These are phyloP conservation scores for Abrostola triplasia DNA, from an alignment of 2,888 invertebrate genomes.

Conservation along the genomic window DNA sequence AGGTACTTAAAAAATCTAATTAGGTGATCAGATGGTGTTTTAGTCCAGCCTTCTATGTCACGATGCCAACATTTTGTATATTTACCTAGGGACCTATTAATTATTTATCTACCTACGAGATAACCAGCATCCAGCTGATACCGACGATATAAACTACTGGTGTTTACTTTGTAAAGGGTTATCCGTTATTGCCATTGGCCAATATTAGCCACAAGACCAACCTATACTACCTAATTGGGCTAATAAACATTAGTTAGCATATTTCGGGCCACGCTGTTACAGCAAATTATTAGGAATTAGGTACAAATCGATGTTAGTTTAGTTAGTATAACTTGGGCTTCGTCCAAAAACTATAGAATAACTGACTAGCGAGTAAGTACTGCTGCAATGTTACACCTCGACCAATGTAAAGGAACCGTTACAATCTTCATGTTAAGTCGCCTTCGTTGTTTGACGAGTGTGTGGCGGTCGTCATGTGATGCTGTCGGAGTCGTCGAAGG, in stretches of 20 bases:
- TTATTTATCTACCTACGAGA: conserved; percentile 7
- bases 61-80: conserved; percentile 26
- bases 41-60: conserved; percentile 35
- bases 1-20: not conserved
- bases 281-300: conserved; percentile 2
- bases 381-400: conserved; percentile 19
- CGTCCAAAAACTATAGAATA: conserved; percentile 11
- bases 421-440: conserved; percentile 33
- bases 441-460: conserved; percentile 25
- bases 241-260: not conserved
- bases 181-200: conserved; percentile 6
- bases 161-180: conserved; percentile 2
- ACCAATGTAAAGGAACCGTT: conserved; percentile 14
- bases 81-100: conserved; percentile 5
- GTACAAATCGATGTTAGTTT: conserved; percentile 15
- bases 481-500: conserved; percentile 51
- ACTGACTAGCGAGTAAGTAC: conserved; percentile 16
- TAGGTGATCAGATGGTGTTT: conserved; percentile 25
- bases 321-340: conserved; percentile 16
- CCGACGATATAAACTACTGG: conserved; percentile 4
- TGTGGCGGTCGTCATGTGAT: conserved; percentile 65
- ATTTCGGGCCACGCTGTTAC: conserved; percentile 5
- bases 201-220: not conserved
- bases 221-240: too few relatives aligned
- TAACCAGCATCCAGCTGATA: not conserved